phyloP scores from a whole-genome alignment of 2,888 invertebrate species.

The Drosophila multiciliata region DNA sequence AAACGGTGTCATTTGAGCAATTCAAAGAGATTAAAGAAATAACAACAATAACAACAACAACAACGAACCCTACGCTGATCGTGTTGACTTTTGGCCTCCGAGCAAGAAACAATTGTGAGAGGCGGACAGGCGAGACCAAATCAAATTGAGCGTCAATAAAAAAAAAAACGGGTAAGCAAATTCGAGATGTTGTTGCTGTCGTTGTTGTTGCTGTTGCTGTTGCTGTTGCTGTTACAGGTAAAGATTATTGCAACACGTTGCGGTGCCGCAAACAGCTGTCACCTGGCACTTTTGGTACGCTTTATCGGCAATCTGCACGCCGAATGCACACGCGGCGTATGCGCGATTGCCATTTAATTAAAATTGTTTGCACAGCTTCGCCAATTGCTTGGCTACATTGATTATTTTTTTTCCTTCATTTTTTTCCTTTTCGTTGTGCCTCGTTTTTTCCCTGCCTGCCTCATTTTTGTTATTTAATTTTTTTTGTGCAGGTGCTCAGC shows the following conservation, averaged over 20 bases:
- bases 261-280: constrained; percentile 72
- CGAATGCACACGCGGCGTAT: constrained; percentile 69
- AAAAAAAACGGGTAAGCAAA: constrained; percentile 49
- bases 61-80: constrained; percentile 42
- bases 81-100: constrained; percentile 73
- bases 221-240: constrained; percentile 43
- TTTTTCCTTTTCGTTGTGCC: constrained; percentile 40
- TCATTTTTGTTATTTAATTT: constrained; percentile 28
- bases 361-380: constrained; percentile 75
- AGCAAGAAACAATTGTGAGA: constrained; percentile 69
- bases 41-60: constrained; percentile 1
- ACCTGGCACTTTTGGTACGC: constrained; percentile 67
- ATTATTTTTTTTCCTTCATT: not conserved
- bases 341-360: constrained; percentile 79
- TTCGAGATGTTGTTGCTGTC: constrained; percentile 35
- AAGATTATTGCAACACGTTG: constrained; percentile 65
- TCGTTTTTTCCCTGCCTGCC: constrained; percentile 14
- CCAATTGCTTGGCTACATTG: constrained; percentile 47
- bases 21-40: constrained; percentile 42
- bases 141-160: constrained; percentile 74
- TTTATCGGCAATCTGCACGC: constrained; percentile 64
- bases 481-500: constrained; percentile 60
- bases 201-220: constrained; percentile 45
- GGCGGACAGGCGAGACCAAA: constrained; percentile 63
- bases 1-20: constrained; percentile 68